phyloP scores from a whole-genome alignment of 2,113 vertebrate species.

The Limnothrissa miodon region DNA sequence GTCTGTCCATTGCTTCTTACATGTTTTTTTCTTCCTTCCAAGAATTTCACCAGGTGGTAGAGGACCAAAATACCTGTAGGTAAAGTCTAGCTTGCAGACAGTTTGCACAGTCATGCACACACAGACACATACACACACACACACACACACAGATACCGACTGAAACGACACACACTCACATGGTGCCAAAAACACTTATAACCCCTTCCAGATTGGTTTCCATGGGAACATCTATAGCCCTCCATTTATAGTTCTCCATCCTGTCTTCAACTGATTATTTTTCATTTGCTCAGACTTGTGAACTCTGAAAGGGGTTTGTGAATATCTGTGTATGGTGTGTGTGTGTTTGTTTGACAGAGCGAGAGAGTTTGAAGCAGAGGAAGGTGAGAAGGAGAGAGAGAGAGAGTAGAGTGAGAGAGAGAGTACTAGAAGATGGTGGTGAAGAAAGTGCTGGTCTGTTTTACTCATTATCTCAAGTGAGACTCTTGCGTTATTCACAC shows the following conservation, averaged over 20 bases:
- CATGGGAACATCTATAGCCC: conserved; percentile 51
- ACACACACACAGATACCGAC: conserved; percentile 27
- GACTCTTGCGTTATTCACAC: conserved; percentile 43
- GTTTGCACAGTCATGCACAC: conserved; percentile 34
- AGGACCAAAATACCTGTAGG: conserved; percentile 67
- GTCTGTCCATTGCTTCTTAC: conserved; percentile 32
- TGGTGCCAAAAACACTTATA: conserved; percentile 30
- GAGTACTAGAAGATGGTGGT: background rate
- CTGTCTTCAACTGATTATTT: conserved; percentile 34
- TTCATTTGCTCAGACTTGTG: conserved; percentile 24
- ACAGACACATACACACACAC: conserved; percentile 27
- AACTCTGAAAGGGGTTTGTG: conserved; percentile 27
- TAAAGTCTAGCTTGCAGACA: conserved; percentile 68
- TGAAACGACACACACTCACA: conserved; percentile 29
- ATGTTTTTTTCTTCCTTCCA: conserved; percentile 24
- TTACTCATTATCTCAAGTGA: conserved; percentile 46
- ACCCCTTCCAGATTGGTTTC: conserved; percentile 51
- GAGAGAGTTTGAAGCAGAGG: background rate
- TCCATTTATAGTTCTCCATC: conserved; percentile 22
- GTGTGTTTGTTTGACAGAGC: conserved; percentile 1
- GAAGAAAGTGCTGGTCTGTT: background rate
- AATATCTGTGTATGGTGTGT: background rate
- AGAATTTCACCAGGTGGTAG: conserved; percentile 67
- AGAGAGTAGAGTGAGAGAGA: conserved; percentile 9
- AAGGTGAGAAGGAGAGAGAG: background rate